Evolutionary conservation across 2,888 invertebrate species (phyloP).

Genomic region (Epinotia bilunana): DNA sequence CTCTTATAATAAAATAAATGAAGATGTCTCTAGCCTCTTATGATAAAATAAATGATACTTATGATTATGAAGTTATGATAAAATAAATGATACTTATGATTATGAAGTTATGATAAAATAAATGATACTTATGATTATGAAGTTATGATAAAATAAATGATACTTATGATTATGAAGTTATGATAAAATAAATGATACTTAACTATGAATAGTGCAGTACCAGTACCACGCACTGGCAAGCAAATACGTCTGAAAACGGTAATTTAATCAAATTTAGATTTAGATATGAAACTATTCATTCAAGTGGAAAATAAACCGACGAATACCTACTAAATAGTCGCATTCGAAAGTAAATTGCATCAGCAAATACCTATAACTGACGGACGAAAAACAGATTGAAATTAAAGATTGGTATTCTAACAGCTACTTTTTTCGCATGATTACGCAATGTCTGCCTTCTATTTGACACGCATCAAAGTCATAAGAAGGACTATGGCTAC

Average conservation of each 20-base stretch:
- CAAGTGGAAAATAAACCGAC: conserved; percentile 4
- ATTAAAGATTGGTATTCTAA: neutral
- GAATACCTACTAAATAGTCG: conserved; percentile 6
- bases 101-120: too few species aligned
- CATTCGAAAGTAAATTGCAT: neutral
- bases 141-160: too few species aligned
- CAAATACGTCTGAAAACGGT: neutral
- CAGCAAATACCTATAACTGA: neutral
- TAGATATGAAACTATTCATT: neutral
- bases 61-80: too few species aligned
- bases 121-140: conserved; percentile 3
- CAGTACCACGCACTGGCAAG: neutral
- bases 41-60: conserved; percentile 15
- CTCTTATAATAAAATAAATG: conserved; percentile 5
- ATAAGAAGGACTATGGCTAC: neutral
- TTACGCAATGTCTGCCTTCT: conserved; percentile 18
- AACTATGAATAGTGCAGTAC: neutral
- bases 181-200: conserved; percentile 14
- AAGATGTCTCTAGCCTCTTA: neutral
- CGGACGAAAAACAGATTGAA: neutral
- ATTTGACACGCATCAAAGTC: conserved; percentile 1
- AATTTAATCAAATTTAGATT: neutral
- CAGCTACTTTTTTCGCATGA: neutral
- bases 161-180: neutral
- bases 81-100: conserved; percentile 6